These are phyloP conservation scores for Cheilosia scutellata DNA, from an alignment of 2,888 invertebrate species.

Conservation along the genomic window DNA sequence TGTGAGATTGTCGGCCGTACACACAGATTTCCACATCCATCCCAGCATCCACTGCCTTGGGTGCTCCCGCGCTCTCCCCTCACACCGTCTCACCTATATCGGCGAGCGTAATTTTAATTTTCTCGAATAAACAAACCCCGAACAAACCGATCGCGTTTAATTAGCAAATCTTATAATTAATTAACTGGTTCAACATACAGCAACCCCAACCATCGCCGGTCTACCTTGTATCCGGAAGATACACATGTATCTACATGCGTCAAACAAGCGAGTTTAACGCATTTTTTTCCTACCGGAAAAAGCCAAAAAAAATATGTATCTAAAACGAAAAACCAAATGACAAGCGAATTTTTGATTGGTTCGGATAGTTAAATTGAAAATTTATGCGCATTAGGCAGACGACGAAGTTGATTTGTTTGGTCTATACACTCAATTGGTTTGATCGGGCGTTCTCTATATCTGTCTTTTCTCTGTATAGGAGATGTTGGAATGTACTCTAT, in stretches of 20 bases:
- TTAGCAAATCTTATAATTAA: slow-evolving; percentile 73
- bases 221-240: slow-evolving; percentile 71
- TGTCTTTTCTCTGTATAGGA: not conserved
- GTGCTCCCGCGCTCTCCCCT: not conserved
- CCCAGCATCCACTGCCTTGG: not conserved
- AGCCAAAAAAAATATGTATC: slow-evolving; percentile 50
- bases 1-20: slow-evolving; percentile 6
- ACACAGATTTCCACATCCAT: slow-evolving; percentile 9
- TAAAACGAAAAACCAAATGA: slow-evolving; percentile 50
- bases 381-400: slow-evolving; percentile 72
- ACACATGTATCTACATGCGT: slow-evolving; percentile 66
- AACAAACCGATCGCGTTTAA: slow-evolving; percentile 71
- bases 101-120: slow-evolving; percentile 49
- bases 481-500: slow-evolving; percentile 28
- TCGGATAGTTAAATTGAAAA: slow-evolving; percentile 66
- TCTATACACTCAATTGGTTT: slow-evolving; percentile 65
- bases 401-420: slow-evolving; percentile 73
- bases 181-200: slow-evolving; percentile 64
- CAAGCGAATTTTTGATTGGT: slow-evolving; percentile 74
- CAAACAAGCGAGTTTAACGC: slow-evolving; percentile 56
- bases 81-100: not conserved
- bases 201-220: slow-evolving; percentile 21
- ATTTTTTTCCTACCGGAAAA: slow-evolving; percentile 28
- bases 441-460: slow-evolving; percentile 34
- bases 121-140: slow-evolving; percentile 68